A percentile compares a stretch with the other conserved stretches of the same genome.
Conservation (phyloP, 2,113 vertebrate species). For the Aphyosemion australe region DNA sequence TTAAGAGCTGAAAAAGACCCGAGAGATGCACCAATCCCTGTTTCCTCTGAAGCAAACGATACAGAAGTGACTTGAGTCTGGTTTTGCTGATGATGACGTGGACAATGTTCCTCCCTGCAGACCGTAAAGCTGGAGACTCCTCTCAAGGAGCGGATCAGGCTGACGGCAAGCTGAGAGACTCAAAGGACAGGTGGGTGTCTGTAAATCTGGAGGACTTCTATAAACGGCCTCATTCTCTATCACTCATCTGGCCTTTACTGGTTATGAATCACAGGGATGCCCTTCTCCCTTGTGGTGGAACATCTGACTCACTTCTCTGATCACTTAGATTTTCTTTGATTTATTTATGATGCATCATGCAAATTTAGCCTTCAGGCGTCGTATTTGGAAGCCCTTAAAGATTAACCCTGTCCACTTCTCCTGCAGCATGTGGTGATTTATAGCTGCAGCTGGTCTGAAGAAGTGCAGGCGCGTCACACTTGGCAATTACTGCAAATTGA, state of each 20-base stretch:
- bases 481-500: conserved; percentile 39
- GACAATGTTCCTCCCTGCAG: conserved; percentile 53
- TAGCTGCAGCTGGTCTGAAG: conserved; percentile 10
- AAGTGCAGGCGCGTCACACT: conserved; percentile 4
- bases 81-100: not conserved
- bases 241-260: not conserved
- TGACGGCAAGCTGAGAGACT: conserved; percentile 71
- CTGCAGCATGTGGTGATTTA: conserved; percentile 9
- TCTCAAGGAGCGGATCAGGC: conserved; percentile 69
- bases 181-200: conserved; percentile 76
- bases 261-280: conserved; percentile 19
- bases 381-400: too few relatives aligned
- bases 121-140: conserved; percentile 74
- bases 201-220: not conserved
- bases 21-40: not conserved
- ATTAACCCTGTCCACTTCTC: too few relatives aligned
- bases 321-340: not conserved
- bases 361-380: too few relatives aligned
- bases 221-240: not conserved
- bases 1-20: too few relatives aligned
- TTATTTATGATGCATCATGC: not conserved
- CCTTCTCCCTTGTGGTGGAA: conserved; percentile 10
- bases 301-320: conserved; percentile 35
- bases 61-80: not conserved
- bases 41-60: not conserved